These are phyloP conservation scores for Miltochrista miniata DNA, from an alignment of 2,888 invertebrate species.

Conservation along the genomic window DNA sequence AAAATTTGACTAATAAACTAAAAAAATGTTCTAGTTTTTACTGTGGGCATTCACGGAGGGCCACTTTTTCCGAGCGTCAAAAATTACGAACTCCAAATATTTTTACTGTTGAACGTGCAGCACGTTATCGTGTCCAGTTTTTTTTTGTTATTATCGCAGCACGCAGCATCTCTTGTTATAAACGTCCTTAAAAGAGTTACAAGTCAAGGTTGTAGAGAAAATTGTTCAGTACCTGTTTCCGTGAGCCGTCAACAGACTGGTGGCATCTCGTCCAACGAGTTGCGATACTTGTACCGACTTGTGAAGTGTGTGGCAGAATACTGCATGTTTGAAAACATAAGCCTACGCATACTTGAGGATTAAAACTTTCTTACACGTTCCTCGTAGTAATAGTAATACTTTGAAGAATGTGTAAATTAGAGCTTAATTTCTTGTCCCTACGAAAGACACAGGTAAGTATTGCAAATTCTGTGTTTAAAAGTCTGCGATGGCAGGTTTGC, in stretches of 20 bases:
- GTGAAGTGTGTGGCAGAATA: slow-evolving; percentile 3
- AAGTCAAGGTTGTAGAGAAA: slow-evolving; percentile 27
- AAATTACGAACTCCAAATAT: no score
- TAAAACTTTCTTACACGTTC: not conserved
- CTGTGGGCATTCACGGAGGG: no score
- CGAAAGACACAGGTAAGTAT: no score
- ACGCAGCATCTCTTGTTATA: no score
- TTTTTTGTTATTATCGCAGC: no score
- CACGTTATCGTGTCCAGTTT: no score
- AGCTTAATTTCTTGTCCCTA: not conserved
- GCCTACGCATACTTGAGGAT: not conserved
- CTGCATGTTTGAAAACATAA: not conserved
- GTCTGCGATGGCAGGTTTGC: no score
- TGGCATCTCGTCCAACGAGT: slow-evolving; percentile 35
- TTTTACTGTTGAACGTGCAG: no score
- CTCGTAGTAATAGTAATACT: not conserved
- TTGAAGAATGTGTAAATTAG: not conserved
- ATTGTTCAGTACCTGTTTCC: slow-evolving; percentile 39
- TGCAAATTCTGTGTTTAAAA: no score
- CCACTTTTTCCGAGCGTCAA: no score
- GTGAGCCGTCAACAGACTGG: slow-evolving; percentile 11
- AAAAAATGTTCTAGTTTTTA: no score
- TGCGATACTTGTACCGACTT: not conserved
- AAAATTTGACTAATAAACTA: no score
- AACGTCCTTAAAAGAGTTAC: slow-evolving; percentile 7